phyloP scores from a whole-genome alignment of 2,888 invertebrate genomes.

The Heliconius sara region DNA sequence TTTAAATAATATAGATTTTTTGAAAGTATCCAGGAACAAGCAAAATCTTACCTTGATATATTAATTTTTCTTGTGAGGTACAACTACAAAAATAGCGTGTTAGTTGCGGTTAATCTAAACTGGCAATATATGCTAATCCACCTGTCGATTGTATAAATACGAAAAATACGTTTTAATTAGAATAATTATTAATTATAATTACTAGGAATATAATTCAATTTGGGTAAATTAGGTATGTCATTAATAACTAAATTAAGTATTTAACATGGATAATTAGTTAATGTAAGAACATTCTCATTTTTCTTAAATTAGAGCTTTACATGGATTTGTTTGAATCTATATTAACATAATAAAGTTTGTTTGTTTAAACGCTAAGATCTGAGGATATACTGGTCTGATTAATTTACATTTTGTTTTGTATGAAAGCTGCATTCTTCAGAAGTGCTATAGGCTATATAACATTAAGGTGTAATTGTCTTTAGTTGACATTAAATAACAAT shows the following conservation, averaged over 20 bases:
- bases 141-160: conserved; percentile 33
- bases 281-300: background rate
- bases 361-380: no score
- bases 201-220: conserved; percentile 12
- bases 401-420: no score
- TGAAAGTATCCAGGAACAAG: background rate
- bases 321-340: no score
- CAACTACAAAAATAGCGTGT: background rate
- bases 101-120: background rate
- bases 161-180: conserved; percentile 14
- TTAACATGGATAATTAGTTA: conserved; percentile 4
- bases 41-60: conserved; percentile 10
- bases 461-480: no score
- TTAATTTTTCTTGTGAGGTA: background rate
- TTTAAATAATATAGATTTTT: background rate
- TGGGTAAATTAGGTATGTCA: background rate
- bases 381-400: no score
- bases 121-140: background rate
- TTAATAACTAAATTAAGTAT: background rate
- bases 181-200: conserved; percentile 34
- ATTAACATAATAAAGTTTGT: no score
- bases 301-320: background rate
- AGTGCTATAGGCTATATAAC: no score
- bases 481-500: no score
- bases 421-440: no score